Evolutionary conservation across 2,797 vertebrate species (phyloP), one percentile per base, ranked within the genome.

Genomic region (Melanotaenia trifasciata): DNA sequence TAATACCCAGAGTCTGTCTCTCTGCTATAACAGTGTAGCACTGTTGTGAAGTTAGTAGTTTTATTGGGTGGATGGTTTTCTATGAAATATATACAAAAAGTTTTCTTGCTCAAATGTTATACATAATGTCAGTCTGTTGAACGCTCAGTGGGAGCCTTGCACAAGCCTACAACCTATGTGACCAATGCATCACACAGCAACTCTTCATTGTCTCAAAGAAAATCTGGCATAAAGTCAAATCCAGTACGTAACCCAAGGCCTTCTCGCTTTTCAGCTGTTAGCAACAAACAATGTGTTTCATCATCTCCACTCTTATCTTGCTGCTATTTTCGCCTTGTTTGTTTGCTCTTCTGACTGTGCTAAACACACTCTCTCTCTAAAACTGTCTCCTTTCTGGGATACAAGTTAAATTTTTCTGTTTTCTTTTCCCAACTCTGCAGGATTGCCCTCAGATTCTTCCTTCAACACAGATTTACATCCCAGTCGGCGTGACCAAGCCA

Each of bases 371-470:
- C 5, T 10, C 35, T 33, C 36, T 56, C 35, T 53, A 1, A 68
- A 26, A 28, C n/a, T 2, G n/a, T 66, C 20, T 78, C 60, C 22
- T 43, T n/a, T 61, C 36, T 1, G 18, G 14, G 0, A 1, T 10
- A 54, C 57, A 70, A 64, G n/a, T 68, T 30, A 35, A 61, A 3
- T 26, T 36, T 77, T 3, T 43, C 20, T 40, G 16, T 63, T 26
- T 73, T 32, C 67, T 54, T 74, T 53, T 67, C 35, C 12, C 54
- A 10, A 35, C 22, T 74, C 61, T 36, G 68, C 91, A 99, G 98
- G 97, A 98, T 84, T 99, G 97, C 61, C 98, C 98, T 0, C 97
- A 99, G 95, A 98, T 99, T 88, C 95, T 99, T 69, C 97, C 97
- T 24, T 99, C 97, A 30, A 97, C 97, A 0, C 96, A 98, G 93